Conservation (phyloP, 2,888 invertebrate species). For the Caradrina kadenii region DNA sequence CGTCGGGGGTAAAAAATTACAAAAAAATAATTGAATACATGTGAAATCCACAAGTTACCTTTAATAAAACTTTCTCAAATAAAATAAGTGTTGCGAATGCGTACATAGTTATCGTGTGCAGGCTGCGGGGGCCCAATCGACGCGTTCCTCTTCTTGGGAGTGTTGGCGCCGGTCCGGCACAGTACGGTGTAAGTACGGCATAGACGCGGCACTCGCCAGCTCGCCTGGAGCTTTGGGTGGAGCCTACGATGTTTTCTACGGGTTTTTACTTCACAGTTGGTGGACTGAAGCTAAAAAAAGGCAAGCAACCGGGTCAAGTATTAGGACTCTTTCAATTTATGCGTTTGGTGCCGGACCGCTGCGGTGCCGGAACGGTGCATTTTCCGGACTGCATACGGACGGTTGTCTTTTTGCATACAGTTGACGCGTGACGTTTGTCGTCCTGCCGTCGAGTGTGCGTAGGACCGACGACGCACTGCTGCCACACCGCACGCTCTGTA, state of each 20-base stretch:
- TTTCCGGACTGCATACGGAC: too few relatives aligned
- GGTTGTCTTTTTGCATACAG: too few relatives aligned
- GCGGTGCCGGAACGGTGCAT: too few relatives aligned
- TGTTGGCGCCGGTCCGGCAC: constrained; percentile 27
- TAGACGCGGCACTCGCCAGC: constrained; percentile 68
- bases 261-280: constrained; percentile 36
- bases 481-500: too few relatives aligned
- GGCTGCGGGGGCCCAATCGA: constrained; percentile 16
- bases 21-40: background rate
- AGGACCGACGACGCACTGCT: too few relatives aligned
- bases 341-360: too few relatives aligned
- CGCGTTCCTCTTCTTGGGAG: background rate
- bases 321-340: too few relatives aligned
- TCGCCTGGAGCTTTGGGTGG: constrained; percentile 34
- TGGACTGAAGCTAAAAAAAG: constrained; percentile 31
- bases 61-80: constrained; percentile 35
- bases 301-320: background rate
- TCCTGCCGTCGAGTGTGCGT: too few relatives aligned
- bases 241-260: constrained; percentile 40
- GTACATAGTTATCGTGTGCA: constrained; percentile 37
- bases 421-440: too few relatives aligned
- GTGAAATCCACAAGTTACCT: constrained; percentile 26
- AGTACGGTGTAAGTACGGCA: constrained; percentile 67
- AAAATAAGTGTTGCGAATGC: constrained; percentile 41
- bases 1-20: too few relatives aligned